Conservation (phyloP, 2,797 vertebrate genomes). For the Myioborus miniatus region DNA sequence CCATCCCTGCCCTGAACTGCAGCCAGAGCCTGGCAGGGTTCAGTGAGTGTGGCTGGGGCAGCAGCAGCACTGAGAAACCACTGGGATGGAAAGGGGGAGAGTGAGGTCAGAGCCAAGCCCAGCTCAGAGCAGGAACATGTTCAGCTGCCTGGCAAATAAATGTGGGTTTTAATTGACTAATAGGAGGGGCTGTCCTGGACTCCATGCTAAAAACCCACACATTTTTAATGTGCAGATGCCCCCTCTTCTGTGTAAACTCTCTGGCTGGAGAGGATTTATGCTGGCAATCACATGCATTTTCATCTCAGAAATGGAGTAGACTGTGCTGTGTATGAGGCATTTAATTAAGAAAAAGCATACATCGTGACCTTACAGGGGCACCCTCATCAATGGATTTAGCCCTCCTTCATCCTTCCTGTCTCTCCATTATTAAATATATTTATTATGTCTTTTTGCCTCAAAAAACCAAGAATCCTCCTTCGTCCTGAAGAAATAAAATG, state of each 20-base stretch:
- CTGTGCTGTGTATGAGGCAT: neutral
- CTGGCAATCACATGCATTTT: neutral
- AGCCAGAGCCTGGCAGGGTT: neutral
- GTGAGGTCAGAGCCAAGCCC: neutral
- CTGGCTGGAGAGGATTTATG: neutral
- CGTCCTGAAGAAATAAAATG: neutral
- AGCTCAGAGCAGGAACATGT: neutral
- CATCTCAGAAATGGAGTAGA: neutral
- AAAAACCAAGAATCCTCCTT: neutral
- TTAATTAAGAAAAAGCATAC: neutral
- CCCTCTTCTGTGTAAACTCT: neutral
- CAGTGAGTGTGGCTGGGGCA: neutral
- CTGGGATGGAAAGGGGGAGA: neutral
- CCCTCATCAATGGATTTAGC: neutral
- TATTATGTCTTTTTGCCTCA: neutral
- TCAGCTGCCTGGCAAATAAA: neutral
- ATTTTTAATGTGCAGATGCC: neutral
- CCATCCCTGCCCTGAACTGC: neutral
- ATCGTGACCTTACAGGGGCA: neutral
- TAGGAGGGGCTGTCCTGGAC: neutral
- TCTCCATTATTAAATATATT: neutral
- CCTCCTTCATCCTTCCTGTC: neutral
- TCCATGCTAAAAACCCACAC: neutral
- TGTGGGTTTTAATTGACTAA: neutral
- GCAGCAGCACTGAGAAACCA: neutral